Conservation (phyloP, 2,113 vertebrate genomes). For the Psettodes erumei region DNA sequence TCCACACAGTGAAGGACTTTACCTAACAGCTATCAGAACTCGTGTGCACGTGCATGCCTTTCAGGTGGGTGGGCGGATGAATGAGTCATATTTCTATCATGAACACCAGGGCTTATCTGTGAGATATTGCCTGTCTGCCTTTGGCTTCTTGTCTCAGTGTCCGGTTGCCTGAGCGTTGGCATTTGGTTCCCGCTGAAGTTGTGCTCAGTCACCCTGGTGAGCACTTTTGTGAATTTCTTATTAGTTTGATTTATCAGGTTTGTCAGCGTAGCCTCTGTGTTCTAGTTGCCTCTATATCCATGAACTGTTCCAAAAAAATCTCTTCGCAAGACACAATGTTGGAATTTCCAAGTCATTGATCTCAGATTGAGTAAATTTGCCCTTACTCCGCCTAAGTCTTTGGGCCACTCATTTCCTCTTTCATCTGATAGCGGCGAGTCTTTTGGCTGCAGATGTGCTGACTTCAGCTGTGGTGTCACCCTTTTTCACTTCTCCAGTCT, state of each 20-base stretch:
- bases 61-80: constrained; percentile 7
- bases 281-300: neutral
- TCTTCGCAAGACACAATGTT: neutral
- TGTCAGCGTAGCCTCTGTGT: constrained; percentile 13
- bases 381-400: constrained; percentile 10
- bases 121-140: neutral
- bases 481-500: constrained; percentile 70
- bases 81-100: constrained; percentile 27
- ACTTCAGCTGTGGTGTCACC: constrained; percentile 29
- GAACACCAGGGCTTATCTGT: too few relatives aligned
- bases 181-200: constrained; percentile 13
- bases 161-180: constrained; percentile 33
- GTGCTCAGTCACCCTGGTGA: constrained; percentile 24
- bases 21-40: constrained; percentile 75
- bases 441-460: constrained; percentile 39
- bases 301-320: neutral
- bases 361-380: constrained; percentile 45
- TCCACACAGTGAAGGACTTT: constrained; percentile 75
- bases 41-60: constrained; percentile 4
- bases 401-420: constrained; percentile 54
- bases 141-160: neutral
- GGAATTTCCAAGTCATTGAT: constrained; percentile 28
- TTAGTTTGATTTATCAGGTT: constrained; percentile 28
- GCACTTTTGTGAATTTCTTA: constrained; percentile 2
- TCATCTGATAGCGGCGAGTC: neutral